Conservation (phyloP, 2,888 invertebrate species). For the Napeogenes inachia region DNA sequence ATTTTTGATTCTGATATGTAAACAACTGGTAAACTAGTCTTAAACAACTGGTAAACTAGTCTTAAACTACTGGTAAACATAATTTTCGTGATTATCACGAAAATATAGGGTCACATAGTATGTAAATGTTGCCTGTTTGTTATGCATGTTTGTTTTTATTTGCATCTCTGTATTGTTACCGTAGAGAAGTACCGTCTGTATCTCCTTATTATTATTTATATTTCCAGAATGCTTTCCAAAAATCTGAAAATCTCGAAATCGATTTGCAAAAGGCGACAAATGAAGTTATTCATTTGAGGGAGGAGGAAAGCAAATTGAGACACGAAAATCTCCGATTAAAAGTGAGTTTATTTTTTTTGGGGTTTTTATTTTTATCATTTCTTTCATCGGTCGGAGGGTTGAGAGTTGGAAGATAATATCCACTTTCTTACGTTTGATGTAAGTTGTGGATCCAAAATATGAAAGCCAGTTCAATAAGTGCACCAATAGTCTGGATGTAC, state of each 20-base stretch:
- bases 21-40: too few species aligned
- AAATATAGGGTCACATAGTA: constrained; percentile 8
- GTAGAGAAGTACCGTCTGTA: constrained; percentile 22
- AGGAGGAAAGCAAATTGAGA: constrained; percentile 86
- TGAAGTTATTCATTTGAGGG: constrained; percentile 86
- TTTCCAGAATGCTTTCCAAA: constrained; percentile 61
- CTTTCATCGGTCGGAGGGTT: constrained; percentile 4
- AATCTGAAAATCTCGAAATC: constrained; percentile 62
- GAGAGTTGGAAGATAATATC: constrained; percentile 22
- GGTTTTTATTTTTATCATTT: constrained; percentile 11
- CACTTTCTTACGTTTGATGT: constrained; percentile 22
- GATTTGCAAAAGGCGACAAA: constrained; percentile 82
- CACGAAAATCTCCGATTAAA: constrained; percentile 92
- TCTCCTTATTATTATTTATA: constrained; percentile 24
- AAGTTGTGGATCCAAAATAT: constrained; percentile 4
- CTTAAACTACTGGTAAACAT: too few species aligned
- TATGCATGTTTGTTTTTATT: constrained; percentile 50
- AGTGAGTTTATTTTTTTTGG: constrained; percentile 68
- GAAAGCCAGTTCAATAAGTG: neutral
- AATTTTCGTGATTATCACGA: neutral
- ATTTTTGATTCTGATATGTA: too few species aligned
- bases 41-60: too few species aligned
- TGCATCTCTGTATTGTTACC: constrained; percentile 34
- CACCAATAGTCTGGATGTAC: neutral
- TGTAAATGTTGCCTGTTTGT: constrained; percentile 19